Conservation (phyloP, 2,113 vertebrate species). For the Zapornia atra region DNA sequence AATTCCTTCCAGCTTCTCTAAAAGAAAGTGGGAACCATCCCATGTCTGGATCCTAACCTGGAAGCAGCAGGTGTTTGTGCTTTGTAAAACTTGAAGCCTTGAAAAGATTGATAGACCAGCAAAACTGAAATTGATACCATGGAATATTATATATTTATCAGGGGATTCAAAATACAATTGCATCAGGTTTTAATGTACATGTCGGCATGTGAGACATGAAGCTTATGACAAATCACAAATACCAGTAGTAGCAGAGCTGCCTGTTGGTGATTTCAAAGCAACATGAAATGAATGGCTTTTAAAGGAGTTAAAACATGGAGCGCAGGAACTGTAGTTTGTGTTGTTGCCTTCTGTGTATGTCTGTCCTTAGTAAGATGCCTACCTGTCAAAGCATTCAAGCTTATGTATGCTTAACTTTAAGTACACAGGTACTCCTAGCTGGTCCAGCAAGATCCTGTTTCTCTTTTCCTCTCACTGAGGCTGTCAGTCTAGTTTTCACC, state of each 20-base stretch:
- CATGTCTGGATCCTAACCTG: background rate
- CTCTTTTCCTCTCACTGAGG: background rate
- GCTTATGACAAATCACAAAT: background rate
- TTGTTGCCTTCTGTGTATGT: background rate
- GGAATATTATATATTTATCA: constrained; percentile 15
- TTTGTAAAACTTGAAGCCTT: background rate
- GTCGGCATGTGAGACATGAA: background rate
- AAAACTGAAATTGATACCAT: background rate
- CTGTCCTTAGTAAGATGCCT: background rate
- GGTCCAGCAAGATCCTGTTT: background rate
- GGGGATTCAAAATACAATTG: background rate
- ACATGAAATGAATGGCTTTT: background rate
- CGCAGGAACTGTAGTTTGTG: background rate
- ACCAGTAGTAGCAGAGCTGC: background rate
- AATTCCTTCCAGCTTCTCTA: background rate
- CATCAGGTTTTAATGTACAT: background rate
- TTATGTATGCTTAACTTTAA: background rate
- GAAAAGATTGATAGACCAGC: background rate
- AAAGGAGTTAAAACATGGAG: background rate
- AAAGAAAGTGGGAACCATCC: background rate
- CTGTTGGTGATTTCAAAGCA: background rate
- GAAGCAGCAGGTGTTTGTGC: background rate
- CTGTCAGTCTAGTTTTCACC: background rate
- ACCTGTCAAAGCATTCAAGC: background rate
- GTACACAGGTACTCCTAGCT: background rate